phyloP scores from a whole-genome alignment of 2,113 vertebrate genomes.

The Neolamprologus tretocephalus region DNA sequence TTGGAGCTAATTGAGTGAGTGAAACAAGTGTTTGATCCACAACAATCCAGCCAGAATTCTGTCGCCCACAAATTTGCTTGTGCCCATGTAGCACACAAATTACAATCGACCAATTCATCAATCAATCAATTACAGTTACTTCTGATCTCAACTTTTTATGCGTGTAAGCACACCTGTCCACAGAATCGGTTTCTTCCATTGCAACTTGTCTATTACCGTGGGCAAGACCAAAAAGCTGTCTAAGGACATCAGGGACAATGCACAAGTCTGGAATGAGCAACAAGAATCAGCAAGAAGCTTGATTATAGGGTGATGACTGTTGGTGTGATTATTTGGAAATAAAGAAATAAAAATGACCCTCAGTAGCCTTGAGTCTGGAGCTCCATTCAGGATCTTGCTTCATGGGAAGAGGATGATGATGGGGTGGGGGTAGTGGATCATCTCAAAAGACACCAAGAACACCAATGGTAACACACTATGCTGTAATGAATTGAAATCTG shows the following conservation, averaged over 20 bases:
- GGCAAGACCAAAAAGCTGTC: neutral
- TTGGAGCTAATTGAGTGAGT: neutral
- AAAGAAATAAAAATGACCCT: neutral
- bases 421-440: neutral
- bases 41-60: neutral
- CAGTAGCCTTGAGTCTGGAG: neutral
- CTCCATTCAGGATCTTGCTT: neutral
- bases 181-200: neutral
- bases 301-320: neutral
- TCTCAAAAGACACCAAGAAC: neutral
- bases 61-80: neutral
- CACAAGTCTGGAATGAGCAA: neutral
- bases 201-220: neutral
- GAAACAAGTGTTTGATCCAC: neutral
- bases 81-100: neutral
- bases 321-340: neutral
- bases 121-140: neutral
- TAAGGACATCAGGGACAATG: neutral
- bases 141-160: neutral
- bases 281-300: neutral
- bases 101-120: neutral
- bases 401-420: neutral
- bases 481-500: neutral
- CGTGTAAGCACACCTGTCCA: neutral
- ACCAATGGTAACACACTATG: neutral